Conservation (phyloP, 2,888 invertebrate genomes). For the Zygaena filipendulae region DNA sequence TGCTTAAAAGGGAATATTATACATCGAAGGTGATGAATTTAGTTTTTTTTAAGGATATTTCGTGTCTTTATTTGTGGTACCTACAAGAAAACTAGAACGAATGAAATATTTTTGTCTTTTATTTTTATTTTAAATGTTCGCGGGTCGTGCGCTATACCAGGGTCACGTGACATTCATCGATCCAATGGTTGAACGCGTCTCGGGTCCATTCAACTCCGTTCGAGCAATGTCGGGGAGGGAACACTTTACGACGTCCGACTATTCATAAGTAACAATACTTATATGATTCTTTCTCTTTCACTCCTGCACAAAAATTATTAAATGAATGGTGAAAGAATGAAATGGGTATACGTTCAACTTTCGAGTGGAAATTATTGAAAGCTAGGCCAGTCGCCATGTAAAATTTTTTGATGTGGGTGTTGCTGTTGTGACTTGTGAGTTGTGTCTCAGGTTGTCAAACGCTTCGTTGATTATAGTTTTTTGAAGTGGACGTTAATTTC, state of each 20-base stretch:
- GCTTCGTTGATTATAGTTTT: slow-evolving; percentile 62
- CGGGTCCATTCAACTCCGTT: slow-evolving; percentile 68
- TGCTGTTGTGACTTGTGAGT: slow-evolving; percentile 26
- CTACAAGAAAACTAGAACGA: too few relatives aligned
- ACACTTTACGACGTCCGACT: slow-evolving; percentile 61
- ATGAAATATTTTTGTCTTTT: too few relatives aligned
- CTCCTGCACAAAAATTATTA: slow-evolving; percentile 59
- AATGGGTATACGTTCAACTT: slow-evolving; percentile 49
- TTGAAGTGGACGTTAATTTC: slow-evolving; percentile 56
- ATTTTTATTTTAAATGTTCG: slow-evolving; percentile 39
- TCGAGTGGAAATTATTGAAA: slow-evolving; percentile 63
- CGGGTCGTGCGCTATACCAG: slow-evolving; percentile 45
- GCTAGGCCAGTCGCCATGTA: slow-evolving; percentile 61
- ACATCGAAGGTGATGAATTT: too few relatives aligned
- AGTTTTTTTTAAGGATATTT: too few relatives aligned
- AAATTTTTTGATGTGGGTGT: slow-evolving; percentile 68
- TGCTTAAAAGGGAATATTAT: too few relatives aligned
- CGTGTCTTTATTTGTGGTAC: too few relatives aligned
- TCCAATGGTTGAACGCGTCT: slow-evolving; percentile 68
- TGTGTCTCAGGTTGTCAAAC: slow-evolving; percentile 59
- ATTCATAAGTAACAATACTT: slow-evolving; percentile 64
- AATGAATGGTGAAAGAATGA: slow-evolving; percentile 64
- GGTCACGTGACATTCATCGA: slow-evolving; percentile 65
- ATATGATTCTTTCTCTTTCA: slow-evolving; percentile 49
- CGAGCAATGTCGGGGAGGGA: slow-evolving; percentile 43